Base-by-base conservation (phyloP, 92 coral and sea anemone species). In the Porites rus region DNA sequence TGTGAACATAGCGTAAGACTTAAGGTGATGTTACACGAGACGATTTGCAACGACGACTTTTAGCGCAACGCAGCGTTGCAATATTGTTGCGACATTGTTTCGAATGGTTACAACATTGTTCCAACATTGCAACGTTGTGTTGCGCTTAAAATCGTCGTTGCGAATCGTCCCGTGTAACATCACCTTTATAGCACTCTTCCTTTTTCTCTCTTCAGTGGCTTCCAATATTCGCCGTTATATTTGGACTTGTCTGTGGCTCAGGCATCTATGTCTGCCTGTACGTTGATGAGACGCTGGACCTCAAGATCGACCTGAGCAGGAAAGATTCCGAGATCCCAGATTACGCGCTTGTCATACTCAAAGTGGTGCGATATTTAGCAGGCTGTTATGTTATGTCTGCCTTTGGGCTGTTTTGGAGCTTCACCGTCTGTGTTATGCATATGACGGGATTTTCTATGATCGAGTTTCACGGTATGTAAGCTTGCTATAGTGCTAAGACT, bases 401-500 rank as follows among this genome's bases (percentile, higher is more conserved):
- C 20, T 90, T 94, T 58, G 93, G 94, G 38, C 74, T 88, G 66
- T 92, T 94, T 63, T 94, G 98, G 96, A 79, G 92, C 60, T 58
- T 92, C 16, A 78, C 96, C 1, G 93, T 92, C 22, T 94, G 94
- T 59, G 84, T 93, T 7, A 94, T 94, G 98, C 88, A 90, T 53
- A 85, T 91, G 60, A 83, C 95, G 53, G 98, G 95, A 0, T 90
- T 87, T 68, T 94, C 98, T 14, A 94, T 94, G 98, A 90, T 89
- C 2, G 94, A 92, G 86, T 94, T 84, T 82, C 98, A 94, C 69
- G 94, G 98, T 94, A 72, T 25, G 98, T 80, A 51, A 31, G 25
- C 50, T 67, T 67, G 14, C 28, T 67, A 7, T 28, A 22, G 4
- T 18, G 46, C 38, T 56, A 56, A 56, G 61, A 56, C 46, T 38